Evolutionary conservation across 2,888 invertebrate genomes (phyloP), one percentile per base, ranked within the genome.

Genomic region (Troglohyphantes excavatus): DNA sequence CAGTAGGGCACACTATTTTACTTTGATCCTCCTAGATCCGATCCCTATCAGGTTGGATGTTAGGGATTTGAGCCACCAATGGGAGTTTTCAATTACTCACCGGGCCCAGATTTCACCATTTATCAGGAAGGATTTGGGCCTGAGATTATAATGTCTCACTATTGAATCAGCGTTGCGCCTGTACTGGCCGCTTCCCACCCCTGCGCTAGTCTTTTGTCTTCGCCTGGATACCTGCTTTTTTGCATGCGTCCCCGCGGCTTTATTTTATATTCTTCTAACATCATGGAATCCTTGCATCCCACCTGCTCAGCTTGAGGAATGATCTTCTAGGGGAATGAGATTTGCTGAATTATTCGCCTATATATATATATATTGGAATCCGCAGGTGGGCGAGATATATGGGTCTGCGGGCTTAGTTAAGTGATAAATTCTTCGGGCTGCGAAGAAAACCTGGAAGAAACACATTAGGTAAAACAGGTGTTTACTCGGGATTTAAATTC

Each of bases 41-140:
- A 87, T 82, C 83, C 86, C 87, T 90, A 86, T 90, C 90, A 90
- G 72, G 76, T 83, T 86, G 90, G 86, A 90, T 86, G 90, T 87
- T 78, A 82, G 90, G 90, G 90, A 90, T 90, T 90, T 87, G 65
- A 76, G 65, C 75, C 76, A 90, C 90, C 90, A 90, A 78, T 83
- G 83, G 90, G 86, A 82, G 90, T 86, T 90, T 90, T 90, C 90
- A 90, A 90, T 90, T 90, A 90, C 90, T 90, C 87, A 82, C 86
- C 9, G 86, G 86, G 78, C 82, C 90, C 81, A 87, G 90, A 90
- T 90, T 90, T 90, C 87, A 86, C 87, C 90, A 90, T 90, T 90
- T 90, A 90, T 90, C 90, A 90, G 87, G 72, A 46, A 87, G 90
- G 90, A 86, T 90, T 90, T 87, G 82, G 87, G 27, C 67, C 90